These are phyloP conservation scores for Nestor notabilis DNA, from an alignment of 2,113 vertebrate genomes.

Conservation along the genomic window DNA sequence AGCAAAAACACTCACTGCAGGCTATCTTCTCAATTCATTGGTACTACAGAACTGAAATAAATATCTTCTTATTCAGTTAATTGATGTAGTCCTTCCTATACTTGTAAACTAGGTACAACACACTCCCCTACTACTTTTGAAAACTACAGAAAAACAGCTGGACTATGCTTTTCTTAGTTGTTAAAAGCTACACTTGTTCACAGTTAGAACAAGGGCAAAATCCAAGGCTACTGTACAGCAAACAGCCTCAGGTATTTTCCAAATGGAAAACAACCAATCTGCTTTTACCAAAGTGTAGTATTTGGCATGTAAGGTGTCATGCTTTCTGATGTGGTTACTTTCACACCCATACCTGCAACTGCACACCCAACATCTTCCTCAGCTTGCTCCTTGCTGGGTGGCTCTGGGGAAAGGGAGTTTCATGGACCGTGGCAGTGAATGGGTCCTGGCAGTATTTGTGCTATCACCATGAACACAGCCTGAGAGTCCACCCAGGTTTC, in stretches of 20 bases:
- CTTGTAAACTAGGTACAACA: background rate
- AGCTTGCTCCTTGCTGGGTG: background rate
- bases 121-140: background rate
- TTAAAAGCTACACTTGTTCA: background rate
- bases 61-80: background rate
- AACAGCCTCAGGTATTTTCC: background rate
- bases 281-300: background rate
- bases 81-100: background rate
- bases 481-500: background rate
- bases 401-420: background rate
- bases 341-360: background rate
- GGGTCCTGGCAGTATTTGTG: background rate
- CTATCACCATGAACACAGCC: background rate
- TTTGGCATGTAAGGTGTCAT: background rate
- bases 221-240: background rate
- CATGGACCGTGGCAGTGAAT: background rate
- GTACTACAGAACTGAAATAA: background rate
- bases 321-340: background rate
- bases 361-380: background rate
- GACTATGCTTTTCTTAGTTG: background rate
- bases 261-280: background rate
- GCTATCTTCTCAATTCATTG: background rate
- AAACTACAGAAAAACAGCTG: background rate
- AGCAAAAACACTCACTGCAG: rapidly evolving
- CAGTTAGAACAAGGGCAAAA: background rate